Evolutionary conservation across 2,113 vertebrate genomes (phyloP).

Genomic region (Epinephelus cyanopodus): DNA sequence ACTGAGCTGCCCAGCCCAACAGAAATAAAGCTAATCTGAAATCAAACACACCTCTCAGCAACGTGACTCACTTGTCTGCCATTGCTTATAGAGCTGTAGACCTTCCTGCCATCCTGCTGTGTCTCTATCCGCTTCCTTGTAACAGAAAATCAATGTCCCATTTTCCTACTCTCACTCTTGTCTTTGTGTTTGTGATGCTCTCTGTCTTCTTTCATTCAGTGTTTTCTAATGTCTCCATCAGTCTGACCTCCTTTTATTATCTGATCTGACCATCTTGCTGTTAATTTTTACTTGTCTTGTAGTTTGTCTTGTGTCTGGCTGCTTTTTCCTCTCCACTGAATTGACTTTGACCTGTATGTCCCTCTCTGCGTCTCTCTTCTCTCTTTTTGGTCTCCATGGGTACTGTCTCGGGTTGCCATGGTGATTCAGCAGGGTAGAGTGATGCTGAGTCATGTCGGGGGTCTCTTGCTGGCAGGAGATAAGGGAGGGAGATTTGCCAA

Average conservation of each 20-base stretch:
- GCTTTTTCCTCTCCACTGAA: conserved; percentile 1
- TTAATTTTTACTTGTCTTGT: background rate
- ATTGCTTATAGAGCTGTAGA: background rate
- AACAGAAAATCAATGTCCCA: conserved; percentile 27
- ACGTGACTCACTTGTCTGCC: conserved; percentile 1
- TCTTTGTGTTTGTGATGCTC: background rate
- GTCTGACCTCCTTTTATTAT: background rate
- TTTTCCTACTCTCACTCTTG: background rate
- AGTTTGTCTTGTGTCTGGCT: conserved; percentile 24
- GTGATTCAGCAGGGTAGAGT: conserved; percentile 43
- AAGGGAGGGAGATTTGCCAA: conserved; percentile 11
- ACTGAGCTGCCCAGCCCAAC: background rate
- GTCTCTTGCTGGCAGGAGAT: conserved; percentile 37
- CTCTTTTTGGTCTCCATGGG: conserved; percentile 63
- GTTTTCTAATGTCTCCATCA: background rate
- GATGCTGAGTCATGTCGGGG: conserved; percentile 72
- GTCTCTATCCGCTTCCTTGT: background rate
- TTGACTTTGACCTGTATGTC: conserved; percentile 45
- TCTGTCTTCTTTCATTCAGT: background rate
- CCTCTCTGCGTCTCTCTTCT: conserved; percentile 16
- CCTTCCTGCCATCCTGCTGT: background rate
- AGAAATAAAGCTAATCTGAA: background rate
- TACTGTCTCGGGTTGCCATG: conserved; percentile 59
- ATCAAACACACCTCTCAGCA: conserved; percentile 1
- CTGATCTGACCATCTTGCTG: background rate